Conservation (phyloP, 2,888 invertebrate genomes). For the Myopa tessellatipennis region DNA sequence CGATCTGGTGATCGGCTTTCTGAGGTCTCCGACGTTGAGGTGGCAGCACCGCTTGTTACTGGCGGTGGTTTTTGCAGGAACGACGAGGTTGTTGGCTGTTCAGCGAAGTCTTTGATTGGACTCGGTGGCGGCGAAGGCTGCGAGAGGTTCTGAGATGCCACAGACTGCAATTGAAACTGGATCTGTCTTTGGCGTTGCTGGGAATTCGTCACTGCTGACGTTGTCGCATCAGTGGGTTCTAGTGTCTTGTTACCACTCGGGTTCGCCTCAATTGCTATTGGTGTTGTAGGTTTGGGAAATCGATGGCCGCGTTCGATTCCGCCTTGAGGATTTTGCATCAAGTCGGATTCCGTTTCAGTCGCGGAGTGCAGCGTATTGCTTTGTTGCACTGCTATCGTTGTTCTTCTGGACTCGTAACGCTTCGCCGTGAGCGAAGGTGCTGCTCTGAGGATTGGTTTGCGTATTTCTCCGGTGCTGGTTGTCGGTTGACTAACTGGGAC, state of each 20-base stretch:
- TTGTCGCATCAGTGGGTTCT: conserved; percentile 40
- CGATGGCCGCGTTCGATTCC: conserved; percentile 62
- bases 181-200: conserved; percentile 45
- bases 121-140: conserved; percentile 41
- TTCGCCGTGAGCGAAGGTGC: conserved; percentile 35
- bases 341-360: conserved; percentile 52
- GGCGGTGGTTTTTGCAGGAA: conserved; percentile 33
- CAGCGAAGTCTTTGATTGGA: not conserved
- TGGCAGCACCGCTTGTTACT: conserved; percentile 24
- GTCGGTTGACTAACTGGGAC: conserved; percentile 47
- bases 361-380: conserved; percentile 4
- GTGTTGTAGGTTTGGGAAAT: conserved; percentile 54
- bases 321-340: conserved; percentile 55
- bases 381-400: conserved; percentile 32
- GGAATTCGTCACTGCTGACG: conserved; percentile 49
- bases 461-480: conserved; percentile 49
- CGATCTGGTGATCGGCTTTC: conserved; percentile 40
- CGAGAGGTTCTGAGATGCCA: conserved; percentile 33
- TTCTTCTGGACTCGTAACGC: conserved; percentile 37
- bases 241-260: conserved; percentile 7
- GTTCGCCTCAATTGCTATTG: conserved; percentile 30
- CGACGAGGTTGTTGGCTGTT: conserved; percentile 18
- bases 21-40: not conserved
- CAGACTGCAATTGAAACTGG: conserved; percentile 45
- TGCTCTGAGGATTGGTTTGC: conserved; percentile 53